phyloP scores from a whole-genome alignment of 2,888 invertebrate genomes.

The Pristionchus entomophagus region DNA sequence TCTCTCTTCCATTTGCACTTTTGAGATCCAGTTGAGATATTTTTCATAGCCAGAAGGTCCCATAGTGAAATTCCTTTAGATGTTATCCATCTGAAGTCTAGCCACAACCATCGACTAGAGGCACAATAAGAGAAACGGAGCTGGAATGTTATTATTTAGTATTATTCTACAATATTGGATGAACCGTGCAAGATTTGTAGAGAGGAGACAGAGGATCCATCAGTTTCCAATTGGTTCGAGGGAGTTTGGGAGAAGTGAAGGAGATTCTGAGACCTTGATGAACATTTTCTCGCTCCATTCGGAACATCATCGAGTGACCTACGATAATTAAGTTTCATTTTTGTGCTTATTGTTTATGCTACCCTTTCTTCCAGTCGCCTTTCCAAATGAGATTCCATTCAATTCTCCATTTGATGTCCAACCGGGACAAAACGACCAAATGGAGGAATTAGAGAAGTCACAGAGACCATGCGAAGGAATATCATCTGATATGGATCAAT shows the following conservation, averaged over 20 bases:
- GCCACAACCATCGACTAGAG: neutral
- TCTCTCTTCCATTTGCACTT: slow-evolving; percentile 21
- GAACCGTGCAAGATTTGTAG: neutral
- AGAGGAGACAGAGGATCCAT: neutral
- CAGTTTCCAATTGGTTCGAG: neutral
- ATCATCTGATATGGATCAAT: neutral
- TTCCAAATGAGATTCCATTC: neutral
- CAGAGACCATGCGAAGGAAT: slow-evolving; percentile 9
- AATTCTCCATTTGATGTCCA: neutral
- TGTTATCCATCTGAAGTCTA: neutral
- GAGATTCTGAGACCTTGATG: neutral
- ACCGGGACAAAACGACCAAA: neutral
- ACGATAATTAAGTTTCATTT: no score
- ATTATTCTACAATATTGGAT: neutral
- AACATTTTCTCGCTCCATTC: neutral
- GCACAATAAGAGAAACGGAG: slow-evolving; percentile 41
- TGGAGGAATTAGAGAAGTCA: neutral
- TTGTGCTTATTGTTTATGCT: no score
- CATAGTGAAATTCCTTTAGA: neutral
- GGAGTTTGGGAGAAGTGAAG: slow-evolving; percentile 22
- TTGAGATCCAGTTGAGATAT: neutral
- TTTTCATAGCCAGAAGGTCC: neutral
- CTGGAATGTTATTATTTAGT: neutral
- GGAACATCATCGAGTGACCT: neutral
- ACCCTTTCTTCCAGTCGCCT: slow-evolving; percentile 8